These are phyloP conservation scores for Thalassaphorura encarpata DNA, from an alignment of 1,140 invertebrate genomes.

Conservation along the genomic window DNA sequence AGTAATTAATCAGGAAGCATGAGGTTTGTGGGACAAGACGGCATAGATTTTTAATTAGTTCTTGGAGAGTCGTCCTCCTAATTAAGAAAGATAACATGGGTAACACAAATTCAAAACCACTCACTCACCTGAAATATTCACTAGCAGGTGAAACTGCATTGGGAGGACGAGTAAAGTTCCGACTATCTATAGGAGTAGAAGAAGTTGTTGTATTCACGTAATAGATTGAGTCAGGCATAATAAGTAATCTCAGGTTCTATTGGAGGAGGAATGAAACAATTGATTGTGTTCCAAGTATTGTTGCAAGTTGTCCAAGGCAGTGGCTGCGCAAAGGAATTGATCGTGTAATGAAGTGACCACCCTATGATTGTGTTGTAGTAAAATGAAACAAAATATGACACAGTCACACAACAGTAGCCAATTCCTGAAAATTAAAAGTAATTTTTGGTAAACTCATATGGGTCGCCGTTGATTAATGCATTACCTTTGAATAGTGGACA, in stretches of 20 bases:
- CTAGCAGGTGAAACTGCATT: constrained; percentile 47
- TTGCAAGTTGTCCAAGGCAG: constrained; percentile 79
- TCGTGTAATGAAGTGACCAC: constrained; percentile 78
- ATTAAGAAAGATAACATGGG: no score
- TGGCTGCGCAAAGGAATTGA: constrained; percentile 52
- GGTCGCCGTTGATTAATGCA: no score
- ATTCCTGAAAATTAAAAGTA: constrained; percentile 54
- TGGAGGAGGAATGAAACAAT: constrained; percentile 49
- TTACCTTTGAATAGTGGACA: constrained; percentile 92
- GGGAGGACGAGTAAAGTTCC: constrained; percentile 39
- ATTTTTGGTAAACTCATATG: no score
- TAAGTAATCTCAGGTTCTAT: neutral
- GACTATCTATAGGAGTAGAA: constrained; percentile 35
- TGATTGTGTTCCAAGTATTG: constrained; percentile 75
- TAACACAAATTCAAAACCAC: neutral
- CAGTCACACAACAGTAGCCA: constrained; percentile 69
- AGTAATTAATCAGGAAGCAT: no score
- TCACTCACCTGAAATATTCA: constrained; percentile 45
- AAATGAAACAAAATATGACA: constrained; percentile 78
- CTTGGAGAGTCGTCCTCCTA: no score
- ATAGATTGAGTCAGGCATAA: no score
- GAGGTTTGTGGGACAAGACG: no score
- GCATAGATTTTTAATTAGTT: no score
- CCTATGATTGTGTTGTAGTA: constrained; percentile 91
- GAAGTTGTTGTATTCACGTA: constrained; percentile 28